A percentile compares a stretch with the other conserved stretches of the same genome.
phyloP scores from a whole-genome alignment of 2,888 invertebrate species.

The Morinoia aosen region DNA sequence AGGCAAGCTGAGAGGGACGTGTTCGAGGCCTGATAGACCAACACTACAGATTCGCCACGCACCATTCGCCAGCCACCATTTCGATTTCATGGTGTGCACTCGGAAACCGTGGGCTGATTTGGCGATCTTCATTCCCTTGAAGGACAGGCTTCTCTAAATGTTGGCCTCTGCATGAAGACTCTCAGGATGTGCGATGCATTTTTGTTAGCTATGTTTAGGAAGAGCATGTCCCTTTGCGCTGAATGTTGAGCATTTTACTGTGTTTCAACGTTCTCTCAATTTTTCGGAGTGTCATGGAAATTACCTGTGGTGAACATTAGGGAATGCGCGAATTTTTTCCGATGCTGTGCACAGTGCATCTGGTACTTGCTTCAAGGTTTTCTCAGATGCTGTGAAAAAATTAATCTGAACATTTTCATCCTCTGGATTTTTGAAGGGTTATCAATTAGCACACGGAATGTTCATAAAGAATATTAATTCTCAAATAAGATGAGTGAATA shows the following conservation, averaged over 20 bases:
- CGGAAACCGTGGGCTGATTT: neutral
- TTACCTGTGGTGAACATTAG: no score
- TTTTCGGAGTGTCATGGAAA: no score
- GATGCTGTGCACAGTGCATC: no score
- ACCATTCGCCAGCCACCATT: slow-evolving; percentile 40
- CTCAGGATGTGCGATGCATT: no score
- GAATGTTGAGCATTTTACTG: neutral
- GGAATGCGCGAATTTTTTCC: no score
- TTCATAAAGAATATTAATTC: neutral
- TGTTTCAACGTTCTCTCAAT: neutral
- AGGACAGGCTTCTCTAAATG: no score
- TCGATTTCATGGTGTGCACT: slow-evolving; percentile 44
- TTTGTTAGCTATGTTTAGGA: neutral
- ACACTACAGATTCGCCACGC: slow-evolving; percentile 45
- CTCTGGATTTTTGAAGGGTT: no score
- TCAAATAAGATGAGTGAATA: neutral
- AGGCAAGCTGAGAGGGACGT: neutral
- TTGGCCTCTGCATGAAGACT: no score
- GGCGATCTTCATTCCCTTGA: neutral
- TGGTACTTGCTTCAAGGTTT: no score
- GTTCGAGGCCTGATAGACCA: slow-evolving; percentile 25
- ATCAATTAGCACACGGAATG: neutral
- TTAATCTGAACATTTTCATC: no score
- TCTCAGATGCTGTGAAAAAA: no score
- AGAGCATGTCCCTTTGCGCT: neutral